Percentiles rank a stretch among this genome's conserved stretches.
phyloP scores from a whole-genome alignment of 2,888 invertebrate species.

The Oxyscelio sp. region DNA sequence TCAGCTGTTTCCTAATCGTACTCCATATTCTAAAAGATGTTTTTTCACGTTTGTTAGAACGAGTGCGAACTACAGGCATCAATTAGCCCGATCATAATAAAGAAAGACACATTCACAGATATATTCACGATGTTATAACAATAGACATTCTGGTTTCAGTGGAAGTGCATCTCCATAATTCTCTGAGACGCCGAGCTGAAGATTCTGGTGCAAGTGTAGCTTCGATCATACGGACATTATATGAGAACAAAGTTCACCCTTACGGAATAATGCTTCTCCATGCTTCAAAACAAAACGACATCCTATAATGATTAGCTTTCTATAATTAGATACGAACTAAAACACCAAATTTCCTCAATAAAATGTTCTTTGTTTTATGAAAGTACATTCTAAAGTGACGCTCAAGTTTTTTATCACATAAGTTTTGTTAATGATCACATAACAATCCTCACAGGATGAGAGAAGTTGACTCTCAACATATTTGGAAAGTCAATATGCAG shows the following conservation, averaged over 20 bases:
- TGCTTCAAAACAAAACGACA: slow-evolving; percentile 13
- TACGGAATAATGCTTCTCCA: slow-evolving; percentile 16
- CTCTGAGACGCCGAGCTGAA: slow-evolving; percentile 8
- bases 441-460: slow-evolving; percentile 38
- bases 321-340: slow-evolving; percentile 17
- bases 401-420: neutral
- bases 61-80: slow-evolving; percentile 24
- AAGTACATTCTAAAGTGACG: slow-evolving; percentile 25
- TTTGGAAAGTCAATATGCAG: slow-evolving; percentile 58
- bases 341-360: slow-evolving; percentile 2
- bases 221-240: slow-evolving; percentile 15
- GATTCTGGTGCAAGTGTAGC: slow-evolving; percentile 12
- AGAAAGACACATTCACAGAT: slow-evolving; percentile 24
- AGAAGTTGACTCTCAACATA: slow-evolving; percentile 74
- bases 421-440: slow-evolving; percentile 12
- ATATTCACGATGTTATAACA: slow-evolving; percentile 5
- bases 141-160: slow-evolving; percentile 14
- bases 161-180: slow-evolving; percentile 3
- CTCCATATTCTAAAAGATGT: neutral
- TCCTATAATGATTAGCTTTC: neutral
- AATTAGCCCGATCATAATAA: slow-evolving; percentile 26
- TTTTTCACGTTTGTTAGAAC: slow-evolving; percentile 14
- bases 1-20: slow-evolving; percentile 16
- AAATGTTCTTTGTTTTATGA: slow-evolving; percentile 29
- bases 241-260: slow-evolving; percentile 6